Percentiles rank a stretch among this genome's conserved stretches.
Evolutionary conservation across 2,888 invertebrate species (phyloP).

Genomic region (Dasypogon diadema): DNA sequence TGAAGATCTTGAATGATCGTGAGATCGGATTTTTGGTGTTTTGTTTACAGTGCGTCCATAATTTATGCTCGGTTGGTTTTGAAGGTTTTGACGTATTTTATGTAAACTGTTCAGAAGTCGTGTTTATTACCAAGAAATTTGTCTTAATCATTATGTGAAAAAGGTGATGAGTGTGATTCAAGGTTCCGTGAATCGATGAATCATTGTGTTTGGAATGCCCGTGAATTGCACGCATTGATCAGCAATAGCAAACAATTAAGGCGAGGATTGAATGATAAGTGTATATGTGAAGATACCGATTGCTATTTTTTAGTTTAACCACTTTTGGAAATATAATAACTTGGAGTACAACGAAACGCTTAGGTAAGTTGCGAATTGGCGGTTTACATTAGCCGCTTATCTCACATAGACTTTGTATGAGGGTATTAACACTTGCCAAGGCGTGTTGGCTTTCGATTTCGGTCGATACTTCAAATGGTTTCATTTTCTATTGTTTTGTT

Average conservation of each 20-base stretch:
- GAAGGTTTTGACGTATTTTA: neutral
- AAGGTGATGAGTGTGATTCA: neutral
- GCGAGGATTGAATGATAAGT: neutral
- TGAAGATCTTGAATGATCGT: neutral
- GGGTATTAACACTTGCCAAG: neutral
- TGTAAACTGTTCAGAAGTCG: neutral
- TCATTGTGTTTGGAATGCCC: neutral
- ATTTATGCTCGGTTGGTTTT: neutral
- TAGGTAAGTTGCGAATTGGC: neutral
- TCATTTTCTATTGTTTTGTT: no score
- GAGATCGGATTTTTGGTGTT: neutral
- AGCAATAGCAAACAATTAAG: neutral
- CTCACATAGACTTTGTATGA: neutral
- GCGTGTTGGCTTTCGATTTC: no score
- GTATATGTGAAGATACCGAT: neutral
- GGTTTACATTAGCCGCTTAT: neutral
- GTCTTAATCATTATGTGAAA: neutral
- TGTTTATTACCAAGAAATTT: neutral
- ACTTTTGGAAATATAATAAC: neutral
- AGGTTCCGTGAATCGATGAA: neutral
- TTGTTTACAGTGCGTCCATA: neutral
- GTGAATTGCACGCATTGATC: neutral
- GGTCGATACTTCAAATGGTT: no score
- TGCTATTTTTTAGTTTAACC: neutral
- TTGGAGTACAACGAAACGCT: neutral